Evolutionary conservation across 1,140 invertebrate genomes (phyloP), one percentile per base, ranked within the genome.

Genomic region (Hylaeus volcanicus): DNA sequence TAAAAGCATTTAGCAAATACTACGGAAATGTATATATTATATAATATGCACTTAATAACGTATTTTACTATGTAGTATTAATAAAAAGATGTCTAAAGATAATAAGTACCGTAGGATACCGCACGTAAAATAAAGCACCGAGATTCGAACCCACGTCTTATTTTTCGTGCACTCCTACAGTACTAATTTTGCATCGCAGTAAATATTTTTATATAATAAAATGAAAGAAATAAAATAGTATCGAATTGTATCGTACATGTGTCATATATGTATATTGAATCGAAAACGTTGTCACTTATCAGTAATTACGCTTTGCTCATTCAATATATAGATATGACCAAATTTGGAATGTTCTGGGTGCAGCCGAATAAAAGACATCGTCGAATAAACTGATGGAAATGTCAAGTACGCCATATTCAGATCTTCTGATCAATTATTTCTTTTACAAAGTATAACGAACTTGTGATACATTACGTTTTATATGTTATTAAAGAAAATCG

Each of bases 181-280:
- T 26, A 61, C 6, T 70, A 77, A 60, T 71, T 37, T 71, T 77
- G 14, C 55, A 77, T 26, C n/a, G 6, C 37, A 70, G 5, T 51
- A 51, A 41, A 51, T 77, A 77, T 77, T 77, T 77, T 77, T 77
- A 14, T 77, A 77, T 41, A 11, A 45, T 69, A 48, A 69, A 55
- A 37, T 41, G 58, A 12, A n/a, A 41, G 26, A 60, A 68, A 15
- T 14, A 60, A 60, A 69, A 69, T 69, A 77, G 12, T 41, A 14
- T 8, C 5, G 61, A 2, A 12, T 68, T 1, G 45, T 48, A 48
- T 48, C 26, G 45, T 48, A 48, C 45, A 48, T 3, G 8, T 48
- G 8, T 6, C 45, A 5, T 6, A 48, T 6, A 48, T 8, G 45
- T 48, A 8, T 48, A 48, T 2, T 48, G 37, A 51, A 45, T 58